These are phyloP conservation scores for Beris morrisii DNA, from an alignment of 2,888 invertebrate genomes.

Conservation along the genomic window DNA sequence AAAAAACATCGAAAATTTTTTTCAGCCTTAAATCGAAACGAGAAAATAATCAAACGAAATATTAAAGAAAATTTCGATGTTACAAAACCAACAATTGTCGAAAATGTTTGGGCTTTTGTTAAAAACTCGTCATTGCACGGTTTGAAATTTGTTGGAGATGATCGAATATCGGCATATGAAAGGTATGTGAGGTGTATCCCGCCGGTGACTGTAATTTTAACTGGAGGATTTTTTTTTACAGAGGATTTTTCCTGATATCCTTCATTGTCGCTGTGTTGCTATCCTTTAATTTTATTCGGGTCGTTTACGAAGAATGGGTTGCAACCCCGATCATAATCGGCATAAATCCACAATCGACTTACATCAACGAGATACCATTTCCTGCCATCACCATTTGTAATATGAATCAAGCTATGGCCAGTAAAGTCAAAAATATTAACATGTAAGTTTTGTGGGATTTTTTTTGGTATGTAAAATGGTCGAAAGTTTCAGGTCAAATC, in stretches of 20 bases:
- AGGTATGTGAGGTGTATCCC: constrained; percentile 42
- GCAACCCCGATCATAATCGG: constrained; percentile 75
- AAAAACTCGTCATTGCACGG: constrained; percentile 74
- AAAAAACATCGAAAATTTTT: too few species aligned
- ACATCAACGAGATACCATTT: constrained; percentile 72
- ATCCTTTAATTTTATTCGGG: constrained; percentile 72
- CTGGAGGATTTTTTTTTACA: neutral
- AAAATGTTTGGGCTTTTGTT: constrained; percentile 64
- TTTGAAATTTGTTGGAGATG: constrained; percentile 70
- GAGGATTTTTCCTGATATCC: constrained; percentile 7
- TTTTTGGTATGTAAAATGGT: too few species aligned
- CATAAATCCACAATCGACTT: constrained; percentile 71
- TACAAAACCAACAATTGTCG: neutral
- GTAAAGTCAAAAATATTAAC: constrained; percentile 8
- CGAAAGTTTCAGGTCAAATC: too few species aligned
- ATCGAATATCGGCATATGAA: constrained; percentile 50
- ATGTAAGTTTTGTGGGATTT: neutral
- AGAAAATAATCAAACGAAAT: constrained; percentile 10
- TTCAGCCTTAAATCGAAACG: constrained; percentile 1
- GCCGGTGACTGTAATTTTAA: neutral
- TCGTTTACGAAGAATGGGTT: constrained; percentile 73
- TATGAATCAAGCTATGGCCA: constrained; percentile 69
- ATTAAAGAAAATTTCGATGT: constrained; percentile 20
- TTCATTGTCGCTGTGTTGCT: constrained; percentile 61
- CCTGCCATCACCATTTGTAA: constrained; percentile 85